phyloP scores from a whole-genome alignment of 2,113 vertebrate species.

The Vulpes ferrilata region DNA sequence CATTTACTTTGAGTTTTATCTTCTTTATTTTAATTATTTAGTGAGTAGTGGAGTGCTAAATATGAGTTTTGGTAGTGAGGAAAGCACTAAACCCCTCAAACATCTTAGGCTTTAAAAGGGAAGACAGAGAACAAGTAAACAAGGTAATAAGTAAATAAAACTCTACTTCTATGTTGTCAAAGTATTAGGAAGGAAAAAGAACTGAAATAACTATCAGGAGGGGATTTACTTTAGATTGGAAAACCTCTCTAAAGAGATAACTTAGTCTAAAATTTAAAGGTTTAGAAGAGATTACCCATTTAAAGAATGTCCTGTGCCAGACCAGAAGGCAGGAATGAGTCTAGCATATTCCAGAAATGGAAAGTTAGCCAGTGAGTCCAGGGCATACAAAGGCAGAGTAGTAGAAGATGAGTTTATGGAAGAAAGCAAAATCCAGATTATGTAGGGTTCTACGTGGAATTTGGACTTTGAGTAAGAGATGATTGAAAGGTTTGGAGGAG shows the following conservation, averaged over 20 bases:
- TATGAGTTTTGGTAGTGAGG: neutral
- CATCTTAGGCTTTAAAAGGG: neutral
- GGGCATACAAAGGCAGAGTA: neutral
- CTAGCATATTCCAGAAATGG: neutral
- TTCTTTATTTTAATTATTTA: constrained; percentile 34
- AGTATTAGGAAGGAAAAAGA: constrained; percentile 23
- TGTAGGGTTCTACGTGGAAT: neutral
- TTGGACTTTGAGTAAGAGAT: neutral
- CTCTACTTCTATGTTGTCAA: neutral
- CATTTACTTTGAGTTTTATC: constrained; percentile 18
- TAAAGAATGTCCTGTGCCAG: neutral
- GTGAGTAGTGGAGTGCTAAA: constrained; percentile 16
- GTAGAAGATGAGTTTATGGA: neutral
- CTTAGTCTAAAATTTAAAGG: constrained; percentile 45
- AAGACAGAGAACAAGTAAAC: neutral
- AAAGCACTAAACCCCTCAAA: constrained; percentile 28
- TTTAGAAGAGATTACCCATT: neutral
- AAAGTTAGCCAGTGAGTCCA: neutral
- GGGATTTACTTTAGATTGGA: neutral
- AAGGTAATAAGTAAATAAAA: constrained; percentile 38
- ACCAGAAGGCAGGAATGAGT: neutral
- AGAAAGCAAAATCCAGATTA: neutral
- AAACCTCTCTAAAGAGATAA: constrained; percentile 18
- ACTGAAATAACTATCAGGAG: neutral
- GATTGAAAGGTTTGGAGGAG: neutral